Conservation (phyloP, 2,888 invertebrate species). For the Andrena fulva region DNA sequence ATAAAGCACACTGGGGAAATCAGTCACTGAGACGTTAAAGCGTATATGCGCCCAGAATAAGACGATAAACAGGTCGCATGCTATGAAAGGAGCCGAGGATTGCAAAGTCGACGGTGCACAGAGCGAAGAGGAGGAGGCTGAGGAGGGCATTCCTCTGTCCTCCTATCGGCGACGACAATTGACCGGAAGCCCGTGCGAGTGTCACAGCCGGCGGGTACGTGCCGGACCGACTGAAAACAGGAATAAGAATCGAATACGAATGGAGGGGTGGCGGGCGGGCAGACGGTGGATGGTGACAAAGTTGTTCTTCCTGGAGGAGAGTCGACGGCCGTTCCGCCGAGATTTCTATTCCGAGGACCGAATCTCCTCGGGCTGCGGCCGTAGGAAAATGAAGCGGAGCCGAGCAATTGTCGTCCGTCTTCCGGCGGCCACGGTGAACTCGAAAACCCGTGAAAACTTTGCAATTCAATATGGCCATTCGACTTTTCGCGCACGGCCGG, state of each 20-base stretch:
- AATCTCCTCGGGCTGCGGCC: conserved; percentile 54
- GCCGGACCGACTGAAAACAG: conserved; percentile 1
- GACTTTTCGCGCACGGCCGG: conserved; percentile 35
- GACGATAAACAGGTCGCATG: no score
- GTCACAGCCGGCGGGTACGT: neutral
- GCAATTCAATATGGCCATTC: conserved; percentile 63
- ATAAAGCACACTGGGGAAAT: no score
- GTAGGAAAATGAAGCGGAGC: conserved; percentile 57
- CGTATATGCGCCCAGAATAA: no score
- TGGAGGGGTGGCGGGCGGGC: neutral
- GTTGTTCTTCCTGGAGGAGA: conserved; percentile 1
- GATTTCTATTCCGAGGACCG: conserved; percentile 53
- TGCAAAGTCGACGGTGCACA: neutral
- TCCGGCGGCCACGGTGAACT: conserved; percentile 21
- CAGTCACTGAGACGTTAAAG: no score
- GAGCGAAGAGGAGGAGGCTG: neutral
- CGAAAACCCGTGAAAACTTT: conserved; percentile 64
- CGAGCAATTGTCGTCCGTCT: conserved; percentile 48
- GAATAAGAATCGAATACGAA: conserved; percentile 11
- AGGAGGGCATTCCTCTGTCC: neutral
- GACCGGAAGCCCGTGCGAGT: neutral
- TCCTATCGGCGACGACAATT: neutral
- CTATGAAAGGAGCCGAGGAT: neutral
- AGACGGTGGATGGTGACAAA: conserved; percentile 2
- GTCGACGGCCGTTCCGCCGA: neutral